Base-by-base conservation (phyloP, 1,140 invertebrate species). In the Piezodorus guildinii region DNA sequence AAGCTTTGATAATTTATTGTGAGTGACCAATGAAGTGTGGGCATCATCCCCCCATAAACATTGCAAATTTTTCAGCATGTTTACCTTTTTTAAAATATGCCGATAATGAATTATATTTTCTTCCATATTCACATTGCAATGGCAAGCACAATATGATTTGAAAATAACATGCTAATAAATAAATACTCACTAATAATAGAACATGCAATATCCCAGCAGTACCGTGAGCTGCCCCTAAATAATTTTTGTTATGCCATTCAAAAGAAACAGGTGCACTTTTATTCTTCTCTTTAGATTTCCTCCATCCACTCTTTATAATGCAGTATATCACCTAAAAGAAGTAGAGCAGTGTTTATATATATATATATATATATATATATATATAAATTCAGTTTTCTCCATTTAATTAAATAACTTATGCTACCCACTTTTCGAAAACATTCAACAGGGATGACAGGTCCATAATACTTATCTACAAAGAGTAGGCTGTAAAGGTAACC, bases 141-240 rank as follows among this genome's bases (percentile, higher is more conserved):
- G n/a, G n/a, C n/a, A n/a, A n/a, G n/a, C n/a, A n/a, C n/a, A n/a
- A n/a, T n/a, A n/a, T n/a, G n/a, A n/a, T n/a, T n/a, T n/a, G n/a
- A n/a, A n/a, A n/a, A n/a, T n/a, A n/a, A n/a, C n/a, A n/a, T n/a
- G n/a, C n/a, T n/a, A 4, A 30, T 8, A 8, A 30, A 66, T 39
- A 62, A 51, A 51, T 62, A 46, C 62, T 66, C 71, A 89, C 88
- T 79, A 90, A 82, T 59, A 96, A 73, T 14, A 96, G 72, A 63
- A 90, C 77, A 72, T 87, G 90, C 14, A 93, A 71, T 73, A 95
- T 95, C 15, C 92, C 93, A 69, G 83, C 80, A 64, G 90, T 72
- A 15, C 93, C 93, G 80, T 95, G 92, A 66, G 91, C 91, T 30
- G 85, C 90, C 16, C 91, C 92, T 62, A 93, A 74, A 72, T 95